Base-by-base conservation (phyloP, 2,888 invertebrate genomes). In the Plagodis dolabraria region DNA sequence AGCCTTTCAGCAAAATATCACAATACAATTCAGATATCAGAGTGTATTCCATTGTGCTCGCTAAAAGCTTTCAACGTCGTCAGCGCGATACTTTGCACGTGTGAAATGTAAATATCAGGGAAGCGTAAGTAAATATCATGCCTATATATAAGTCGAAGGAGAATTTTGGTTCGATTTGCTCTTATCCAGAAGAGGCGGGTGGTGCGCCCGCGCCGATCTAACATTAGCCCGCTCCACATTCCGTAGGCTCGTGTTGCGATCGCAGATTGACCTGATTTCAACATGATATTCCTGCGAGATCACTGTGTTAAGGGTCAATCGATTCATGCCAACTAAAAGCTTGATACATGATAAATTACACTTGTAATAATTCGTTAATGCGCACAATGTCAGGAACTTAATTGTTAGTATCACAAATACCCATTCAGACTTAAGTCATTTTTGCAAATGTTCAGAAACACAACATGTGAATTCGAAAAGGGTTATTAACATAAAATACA, bases 191-290 rank as follows among this genome's bases (percentile, higher is more conserved):
- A 79, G 82, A 72, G 76, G 75, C 74, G 72, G 70, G 79, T 77
- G 77, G 72, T 82, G 83, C 78, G 79, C 68, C 71, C 67, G 74
- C 78, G 80, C 75, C 70, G 80, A 68, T 83, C 90, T 88, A 91
- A 88, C 85, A 86, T 90, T 90, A 90, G 88, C 83, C 74, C 80
- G 86, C 77, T 86, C 86, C 84, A 87, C 85, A 89, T 89, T 83
- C 87, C 83, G 79, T 71, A 87, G 83, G 83, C 81, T 85, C 79
- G 80, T 74, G 74, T 67, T 74, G 76, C 79, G 82, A 80, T 82
- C 79, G 80, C 82, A 71, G 76, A 71, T 82, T 87, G 89, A 88
- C 89, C 89, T 71, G 79, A 86, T 91, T 90, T 86, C 85, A 76
- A 74, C 80, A 86, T 68, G 69, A 71, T 74, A 69, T 74, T 71